Percentiles rank a stretch among this genome's conserved stretches.
Evolutionary conservation across 1,140 invertebrate genomes (phyloP).

Genomic region (Temnothorax nylanderi): DNA sequence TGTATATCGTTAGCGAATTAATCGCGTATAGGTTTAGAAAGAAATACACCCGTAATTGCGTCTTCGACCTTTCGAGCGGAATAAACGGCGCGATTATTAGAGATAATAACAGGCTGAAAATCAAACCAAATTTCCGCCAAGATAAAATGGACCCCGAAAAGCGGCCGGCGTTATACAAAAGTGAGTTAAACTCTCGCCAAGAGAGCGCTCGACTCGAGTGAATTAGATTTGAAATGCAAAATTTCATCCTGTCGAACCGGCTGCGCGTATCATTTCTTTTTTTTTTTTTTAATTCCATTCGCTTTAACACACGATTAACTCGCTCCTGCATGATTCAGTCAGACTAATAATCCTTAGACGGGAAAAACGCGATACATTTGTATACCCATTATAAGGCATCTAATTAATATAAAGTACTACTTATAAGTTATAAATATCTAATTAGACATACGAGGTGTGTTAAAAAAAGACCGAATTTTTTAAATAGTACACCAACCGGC

Average conservation of each 20-base stretch:
- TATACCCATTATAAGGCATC: not conserved
- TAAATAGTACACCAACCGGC: too few species aligned
- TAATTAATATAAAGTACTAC: too few species aligned
- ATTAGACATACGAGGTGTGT: too few species aligned
- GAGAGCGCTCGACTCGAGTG: not conserved
- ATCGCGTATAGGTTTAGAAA: slow-evolving; percentile 46
- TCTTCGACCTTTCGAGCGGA: slow-evolving; percentile 38
- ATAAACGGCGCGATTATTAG: slow-evolving; percentile 30
- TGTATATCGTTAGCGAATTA: slow-evolving; percentile 51
- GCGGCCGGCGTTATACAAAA: slow-evolving; percentile 11
- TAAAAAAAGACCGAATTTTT: too few species aligned
- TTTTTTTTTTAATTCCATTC: not conserved
- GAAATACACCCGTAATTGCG: slow-evolving; percentile 44
- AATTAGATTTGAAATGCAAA: slow-evolving; percentile 27
- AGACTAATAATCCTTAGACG: not conserved
- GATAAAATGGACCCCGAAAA: slow-evolving; percentile 23
- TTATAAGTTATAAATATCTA: too few species aligned
- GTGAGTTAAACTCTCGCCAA: not conserved
- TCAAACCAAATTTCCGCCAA: slow-evolving; percentile 35
- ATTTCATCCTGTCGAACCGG: not conserved
- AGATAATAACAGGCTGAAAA: slow-evolving; percentile 38
- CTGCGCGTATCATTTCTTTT: not conserved
- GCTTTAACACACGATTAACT: not conserved
- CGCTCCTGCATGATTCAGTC: not conserved
- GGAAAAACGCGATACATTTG: not conserved